These are phyloP conservation scores for Oscheius sp. DNA, from an alignment of 2,888 invertebrate genomes.

Conservation along the genomic window DNA sequence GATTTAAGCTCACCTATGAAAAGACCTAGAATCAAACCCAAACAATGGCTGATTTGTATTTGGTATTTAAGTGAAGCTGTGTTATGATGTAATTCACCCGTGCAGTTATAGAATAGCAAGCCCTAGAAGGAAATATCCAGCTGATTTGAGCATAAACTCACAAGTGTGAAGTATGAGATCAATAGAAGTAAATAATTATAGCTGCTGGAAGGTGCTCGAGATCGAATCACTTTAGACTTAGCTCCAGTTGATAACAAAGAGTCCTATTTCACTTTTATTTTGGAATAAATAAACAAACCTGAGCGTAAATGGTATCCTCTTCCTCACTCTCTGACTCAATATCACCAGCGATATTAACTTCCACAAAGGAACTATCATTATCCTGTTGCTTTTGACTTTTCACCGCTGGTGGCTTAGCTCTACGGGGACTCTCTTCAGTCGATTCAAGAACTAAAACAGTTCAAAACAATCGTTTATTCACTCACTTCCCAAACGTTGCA, in stretches of 20 bases:
- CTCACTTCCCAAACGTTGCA: constrained; percentile 59
- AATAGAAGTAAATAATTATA: constrained; percentile 15
- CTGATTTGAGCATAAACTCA: not conserved
- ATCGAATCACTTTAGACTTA: constrained; percentile 1
- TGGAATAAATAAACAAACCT: not conserved
- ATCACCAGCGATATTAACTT: constrained; percentile 39
- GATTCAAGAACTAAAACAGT: constrained; percentile 55
- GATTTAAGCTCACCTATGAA: constrained; percentile 1
- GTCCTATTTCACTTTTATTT: not conserved
- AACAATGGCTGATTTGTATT: not conserved
- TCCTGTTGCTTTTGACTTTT: no score
- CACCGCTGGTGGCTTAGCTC: constrained; percentile 22
- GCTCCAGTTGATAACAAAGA: not conserved
- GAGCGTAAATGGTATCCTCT: constrained; percentile 31
- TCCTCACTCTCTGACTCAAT: constrained; percentile 37
- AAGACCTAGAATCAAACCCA: constrained; percentile 1
- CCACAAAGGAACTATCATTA: constrained; percentile 43
- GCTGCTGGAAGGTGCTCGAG: not conserved
- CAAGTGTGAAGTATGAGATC: constrained; percentile 17
- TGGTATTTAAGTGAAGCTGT: no score
- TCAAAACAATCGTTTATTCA: constrained; percentile 11
- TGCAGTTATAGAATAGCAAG: no score
- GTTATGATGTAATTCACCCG: no score
- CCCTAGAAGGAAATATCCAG: no score
- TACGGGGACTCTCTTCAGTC: constrained; percentile 51